Conservation (phyloP, 1,140 invertebrate genomes). For the Drosophila saltans region DNA sequence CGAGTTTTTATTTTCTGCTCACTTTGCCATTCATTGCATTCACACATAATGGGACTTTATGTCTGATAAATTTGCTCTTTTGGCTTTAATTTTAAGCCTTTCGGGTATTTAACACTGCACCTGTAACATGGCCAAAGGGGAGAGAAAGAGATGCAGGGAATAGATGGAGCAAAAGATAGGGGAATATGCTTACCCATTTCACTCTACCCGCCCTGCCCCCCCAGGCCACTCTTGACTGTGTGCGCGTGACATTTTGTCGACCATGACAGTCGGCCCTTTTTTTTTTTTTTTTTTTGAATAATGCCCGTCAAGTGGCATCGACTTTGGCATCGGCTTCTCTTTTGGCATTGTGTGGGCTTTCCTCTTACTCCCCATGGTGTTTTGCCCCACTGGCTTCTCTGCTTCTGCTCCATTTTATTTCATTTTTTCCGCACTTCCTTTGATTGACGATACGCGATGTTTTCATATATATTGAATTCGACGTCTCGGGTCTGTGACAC, state of each 20-base stretch:
- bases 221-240: conserved; percentile 53
- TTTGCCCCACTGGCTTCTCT: too few species aligned
- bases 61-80: conserved; percentile 45
- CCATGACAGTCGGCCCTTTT: conserved; percentile 56
- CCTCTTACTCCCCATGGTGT: too few species aligned
- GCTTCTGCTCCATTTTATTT: background rate
- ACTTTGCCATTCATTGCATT: conserved; percentile 44
- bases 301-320: conserved; percentile 71
- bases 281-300: conserved; percentile 62
- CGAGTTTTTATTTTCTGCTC: conserved; percentile 48
- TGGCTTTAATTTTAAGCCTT: conserved; percentile 40
- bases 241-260: conserved; percentile 74
- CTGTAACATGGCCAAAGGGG: conserved; percentile 23
- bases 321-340: conserved; percentile 24
- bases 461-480: conserved; percentile 65
- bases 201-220: background rate
- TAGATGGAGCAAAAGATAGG: conserved; percentile 22
- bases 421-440: conserved; percentile 31
- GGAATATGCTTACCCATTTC: background rate
- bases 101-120: conserved; percentile 40
- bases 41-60: conserved; percentile 38
- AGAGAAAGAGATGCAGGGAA: background rate
- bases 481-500: conserved; percentile 25
- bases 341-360: conserved; percentile 31
- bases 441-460: conserved; percentile 70